These are phyloP conservation scores for Pagrus major DNA, from an alignment of 2,113 vertebrate species.

Conservation along the genomic window DNA sequence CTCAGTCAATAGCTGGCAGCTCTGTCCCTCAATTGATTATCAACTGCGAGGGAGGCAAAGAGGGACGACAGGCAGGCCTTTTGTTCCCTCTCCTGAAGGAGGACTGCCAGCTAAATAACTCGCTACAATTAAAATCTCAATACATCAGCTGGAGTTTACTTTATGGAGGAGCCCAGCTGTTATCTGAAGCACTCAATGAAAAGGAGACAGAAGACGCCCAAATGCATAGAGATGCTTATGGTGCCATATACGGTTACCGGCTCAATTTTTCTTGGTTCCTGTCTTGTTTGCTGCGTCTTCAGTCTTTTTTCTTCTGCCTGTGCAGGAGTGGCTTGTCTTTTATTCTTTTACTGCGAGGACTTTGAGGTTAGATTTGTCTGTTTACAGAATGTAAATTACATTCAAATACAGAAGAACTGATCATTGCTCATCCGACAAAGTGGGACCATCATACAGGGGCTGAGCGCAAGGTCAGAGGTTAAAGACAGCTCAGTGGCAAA, in stretches of 20 bases:
- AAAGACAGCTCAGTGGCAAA: constrained; percentile 63
- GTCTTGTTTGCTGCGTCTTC: not conserved
- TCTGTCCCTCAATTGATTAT: constrained; percentile 80
- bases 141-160: constrained; percentile 79
- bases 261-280: constrained; percentile 19
- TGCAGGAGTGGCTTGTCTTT: not conserved
- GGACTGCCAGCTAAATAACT: constrained; percentile 69
- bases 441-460: constrained; percentile 19
- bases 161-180: constrained; percentile 55
- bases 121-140: constrained; percentile 78
- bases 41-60: constrained; percentile 68
- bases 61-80: constrained; percentile 67
- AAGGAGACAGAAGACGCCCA: constrained; percentile 34
- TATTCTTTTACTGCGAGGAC: not conserved
- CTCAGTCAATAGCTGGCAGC: constrained; percentile 81
- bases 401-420: constrained; percentile 7
- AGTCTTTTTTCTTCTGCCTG: not conserved
- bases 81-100: constrained; percentile 75
- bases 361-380: not conserved
- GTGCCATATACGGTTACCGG: constrained; percentile 31
- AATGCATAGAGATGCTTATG: not conserved
- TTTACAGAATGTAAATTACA: not conserved
- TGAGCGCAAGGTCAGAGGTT: constrained; percentile 48
- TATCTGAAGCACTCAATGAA: constrained; percentile 52
- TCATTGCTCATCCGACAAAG: constrained; percentile 22